A percentile compares a stretch with the other conserved stretches of the same genome.
phyloP scores from a whole-genome alignment of 2,888 invertebrate genomes.

The Andricus quercusramuli region DNA sequence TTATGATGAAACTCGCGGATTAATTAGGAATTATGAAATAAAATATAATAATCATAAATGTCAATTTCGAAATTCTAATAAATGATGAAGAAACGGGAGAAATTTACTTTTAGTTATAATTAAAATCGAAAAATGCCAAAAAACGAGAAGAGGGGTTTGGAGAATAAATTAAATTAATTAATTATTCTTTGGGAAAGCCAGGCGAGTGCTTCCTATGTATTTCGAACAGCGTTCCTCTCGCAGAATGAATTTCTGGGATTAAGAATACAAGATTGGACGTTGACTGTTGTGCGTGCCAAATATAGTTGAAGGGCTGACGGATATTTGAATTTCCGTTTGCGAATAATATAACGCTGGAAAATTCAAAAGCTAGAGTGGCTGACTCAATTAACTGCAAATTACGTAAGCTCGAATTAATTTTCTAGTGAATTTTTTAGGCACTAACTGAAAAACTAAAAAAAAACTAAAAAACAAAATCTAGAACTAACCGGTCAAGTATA shows the following conservation, averaged over 20 bases:
- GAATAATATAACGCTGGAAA: not conserved
- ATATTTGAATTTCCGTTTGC: constrained; percentile 14
- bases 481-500: no score
- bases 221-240: constrained; percentile 42
- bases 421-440: not conserved
- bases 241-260: constrained; percentile 56
- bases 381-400: constrained; percentile 23
- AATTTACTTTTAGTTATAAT: not conserved
- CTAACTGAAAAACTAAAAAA: no score
- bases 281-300: constrained; percentile 42
- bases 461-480: no score
- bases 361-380: constrained; percentile 5
- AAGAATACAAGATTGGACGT: constrained; percentile 43
- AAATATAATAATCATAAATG: no score
- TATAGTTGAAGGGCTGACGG: constrained; percentile 4
- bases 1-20: no score
- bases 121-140: no score
- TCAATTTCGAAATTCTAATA: not conserved
- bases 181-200: constrained; percentile 1
- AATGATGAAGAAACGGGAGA: not conserved
- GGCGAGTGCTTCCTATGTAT: constrained; percentile 44
- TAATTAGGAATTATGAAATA: not conserved
- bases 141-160: no score
- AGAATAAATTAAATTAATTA: not conserved
- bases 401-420: not conserved